A percentile compares a stretch with the other conserved stretches of the same genome.
Evolutionary conservation across 2,888 invertebrate species (phyloP).

Genomic region (Caenorhabditis drosophilae): DNA sequence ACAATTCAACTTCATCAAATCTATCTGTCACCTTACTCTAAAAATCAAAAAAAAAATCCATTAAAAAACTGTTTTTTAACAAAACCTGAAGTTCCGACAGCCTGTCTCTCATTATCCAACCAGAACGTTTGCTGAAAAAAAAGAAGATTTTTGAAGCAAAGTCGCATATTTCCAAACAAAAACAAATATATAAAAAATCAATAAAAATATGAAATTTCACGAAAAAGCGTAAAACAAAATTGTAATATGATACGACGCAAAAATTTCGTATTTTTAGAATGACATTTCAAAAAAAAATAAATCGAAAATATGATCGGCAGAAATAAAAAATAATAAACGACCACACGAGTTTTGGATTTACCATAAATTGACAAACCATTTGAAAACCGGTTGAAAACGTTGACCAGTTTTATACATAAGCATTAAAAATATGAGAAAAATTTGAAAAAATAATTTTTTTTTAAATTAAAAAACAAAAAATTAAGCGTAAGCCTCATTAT

Average conservation of each 20-base stretch:
- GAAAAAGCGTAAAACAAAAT: constrained; percentile 8
- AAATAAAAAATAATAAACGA: not conserved
- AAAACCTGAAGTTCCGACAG: constrained; percentile 44
- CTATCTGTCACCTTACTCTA: constrained; percentile 51
- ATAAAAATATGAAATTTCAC: not conserved
- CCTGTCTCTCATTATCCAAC: constrained; percentile 41
- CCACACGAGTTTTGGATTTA: too few relatives aligned
- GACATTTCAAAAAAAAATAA: too few relatives aligned
- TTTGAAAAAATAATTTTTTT: too few relatives aligned
- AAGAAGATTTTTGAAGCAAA: too few relatives aligned
- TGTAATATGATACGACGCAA: constrained; percentile 26
- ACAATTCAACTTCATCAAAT: constrained; percentile 57
- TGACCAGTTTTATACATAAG: too few relatives aligned
- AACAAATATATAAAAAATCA: not conserved
- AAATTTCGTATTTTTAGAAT: constrained; percentile 1
- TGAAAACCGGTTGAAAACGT: too few relatives aligned
- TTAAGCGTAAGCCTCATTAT: too few relatives aligned
- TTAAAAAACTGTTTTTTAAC: not conserved
- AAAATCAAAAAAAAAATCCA: constrained; percentile 6
- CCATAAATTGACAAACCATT: too few relatives aligned
- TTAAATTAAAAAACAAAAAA: too few relatives aligned
- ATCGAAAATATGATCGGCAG: not conserved
- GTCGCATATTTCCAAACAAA: constrained; percentile 15
- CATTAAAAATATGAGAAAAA: too few relatives aligned
- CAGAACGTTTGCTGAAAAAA: constrained; percentile 30